Conservation (phyloP, 2,113 vertebrate genomes). For the Seriola dumerili region DNA sequence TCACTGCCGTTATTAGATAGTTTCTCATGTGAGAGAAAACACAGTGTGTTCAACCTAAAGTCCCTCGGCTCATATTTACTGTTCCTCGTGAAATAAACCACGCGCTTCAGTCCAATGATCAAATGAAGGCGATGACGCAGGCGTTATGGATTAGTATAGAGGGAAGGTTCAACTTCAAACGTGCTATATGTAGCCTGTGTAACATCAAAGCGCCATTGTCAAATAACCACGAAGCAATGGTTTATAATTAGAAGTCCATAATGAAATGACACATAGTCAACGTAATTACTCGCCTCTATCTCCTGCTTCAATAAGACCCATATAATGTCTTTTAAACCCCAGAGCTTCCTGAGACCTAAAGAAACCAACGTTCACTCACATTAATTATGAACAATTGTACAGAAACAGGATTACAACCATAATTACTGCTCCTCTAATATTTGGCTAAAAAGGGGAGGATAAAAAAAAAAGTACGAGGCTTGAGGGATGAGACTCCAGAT, state of each 20-base stretch:
- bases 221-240: constrained; percentile 21
- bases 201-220: constrained; percentile 49
- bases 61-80: neutral
- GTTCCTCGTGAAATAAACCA: neutral
- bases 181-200: constrained; percentile 11
- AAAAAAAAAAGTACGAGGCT: neutral
- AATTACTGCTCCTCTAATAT: neutral
- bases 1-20: constrained; percentile 11
- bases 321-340: neutral
- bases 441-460: neutral
- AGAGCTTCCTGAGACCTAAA: neutral
- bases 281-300: neutral
- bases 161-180: constrained; percentile 27
- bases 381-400: neutral
- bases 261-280: constrained; percentile 24
- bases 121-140: constrained; percentile 9
- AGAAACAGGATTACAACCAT: neutral
- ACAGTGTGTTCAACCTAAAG: neutral
- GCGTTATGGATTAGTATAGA: constrained; percentile 3
- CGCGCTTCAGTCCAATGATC: neutral
- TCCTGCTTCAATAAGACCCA: neutral
- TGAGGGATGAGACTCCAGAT: constrained; percentile 1
- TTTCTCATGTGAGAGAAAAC: constrained; percentile 3
- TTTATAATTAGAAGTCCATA: constrained; percentile 42
- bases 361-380: neutral